Evolutionary conservation across 37 sponge, comb jelly and placozoan species (phyloP).

Genomic region (Ephydatia muelleri): DNA sequence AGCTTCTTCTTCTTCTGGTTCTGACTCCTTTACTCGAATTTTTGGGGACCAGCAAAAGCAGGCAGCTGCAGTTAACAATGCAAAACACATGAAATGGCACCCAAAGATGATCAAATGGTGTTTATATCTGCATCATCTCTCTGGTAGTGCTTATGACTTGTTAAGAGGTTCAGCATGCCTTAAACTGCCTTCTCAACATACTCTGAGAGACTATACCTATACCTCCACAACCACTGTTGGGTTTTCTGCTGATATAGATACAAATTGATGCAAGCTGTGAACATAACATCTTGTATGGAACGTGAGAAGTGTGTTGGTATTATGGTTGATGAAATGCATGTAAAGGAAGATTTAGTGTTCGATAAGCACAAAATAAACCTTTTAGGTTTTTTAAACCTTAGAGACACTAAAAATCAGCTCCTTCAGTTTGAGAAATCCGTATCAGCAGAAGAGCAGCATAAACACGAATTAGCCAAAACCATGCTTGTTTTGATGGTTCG

Average conservation of each 20-base stretch:
- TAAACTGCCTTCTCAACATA: slow-evolving; percentile 20
- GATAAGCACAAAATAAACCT: slow-evolving; percentile 8
- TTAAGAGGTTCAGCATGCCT: slow-evolving; percentile 15
- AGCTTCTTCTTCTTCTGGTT: slow-evolving; percentile 9
- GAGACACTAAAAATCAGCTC: slow-evolving; percentile 33
- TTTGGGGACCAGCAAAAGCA: slow-evolving; percentile 52
- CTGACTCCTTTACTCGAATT: slow-evolving; percentile 15
- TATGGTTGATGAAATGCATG: slow-evolving; percentile 4
- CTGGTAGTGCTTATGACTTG: slow-evolving; percentile 26
- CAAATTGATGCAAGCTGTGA: slow-evolving; percentile 11
- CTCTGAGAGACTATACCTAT: slow-evolving; percentile 22
- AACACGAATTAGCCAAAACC: too few species aligned
- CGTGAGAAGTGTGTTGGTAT: slow-evolving; percentile 4
- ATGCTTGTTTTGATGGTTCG: too few species aligned
- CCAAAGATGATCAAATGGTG: slow-evolving; percentile 54
- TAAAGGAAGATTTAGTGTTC: slow-evolving; percentile 31
- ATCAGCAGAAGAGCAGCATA: too few species aligned
- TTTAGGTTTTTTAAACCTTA: slow-evolving; percentile 40
- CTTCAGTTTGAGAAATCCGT: neutral
- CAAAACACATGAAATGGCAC: slow-evolving; percentile 50
- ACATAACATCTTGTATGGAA: neutral
- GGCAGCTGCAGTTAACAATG: slow-evolving; percentile 15
- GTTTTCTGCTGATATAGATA: neutral
- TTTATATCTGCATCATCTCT: slow-evolving; percentile 41
- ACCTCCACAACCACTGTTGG: neutral